Evolutionary conservation across 2,797 vertebrate species (phyloP).

Genomic region (Gadopsis bispinosus): DNA sequence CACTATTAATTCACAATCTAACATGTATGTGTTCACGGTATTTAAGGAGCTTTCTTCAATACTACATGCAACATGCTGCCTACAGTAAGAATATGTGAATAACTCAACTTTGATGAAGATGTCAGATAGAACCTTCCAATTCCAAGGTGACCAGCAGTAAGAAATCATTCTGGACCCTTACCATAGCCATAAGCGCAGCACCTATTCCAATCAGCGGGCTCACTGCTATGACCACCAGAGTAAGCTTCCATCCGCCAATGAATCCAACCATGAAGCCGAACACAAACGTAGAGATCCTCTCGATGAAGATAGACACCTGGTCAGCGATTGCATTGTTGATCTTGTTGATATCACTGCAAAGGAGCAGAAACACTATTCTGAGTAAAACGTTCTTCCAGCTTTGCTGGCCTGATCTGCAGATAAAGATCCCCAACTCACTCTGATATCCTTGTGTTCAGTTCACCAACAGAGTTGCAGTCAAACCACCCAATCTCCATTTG

Average conservation of each 20-base stretch:
- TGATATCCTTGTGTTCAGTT: conserved; percentile 88
- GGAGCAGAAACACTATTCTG: background rate
- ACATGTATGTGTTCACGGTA: too few relatives aligned
- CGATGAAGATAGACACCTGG: conserved; percentile 86
- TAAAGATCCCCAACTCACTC: conserved; percentile 78
- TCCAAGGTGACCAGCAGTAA: background rate
- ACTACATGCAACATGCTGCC: too few relatives aligned
- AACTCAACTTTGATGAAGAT: too few relatives aligned
- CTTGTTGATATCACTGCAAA: conserved; percentile 86
- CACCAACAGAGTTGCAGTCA: conserved; percentile 88
- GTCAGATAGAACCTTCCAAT: too few relatives aligned
- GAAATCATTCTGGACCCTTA: conserved; percentile 47
- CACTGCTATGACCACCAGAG: conserved; percentile 86
- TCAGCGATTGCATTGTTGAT: conserved; percentile 88
- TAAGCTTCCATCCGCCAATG: conserved; percentile 88
- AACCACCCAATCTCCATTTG: conserved; percentile 90
- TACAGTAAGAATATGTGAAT: too few relatives aligned
- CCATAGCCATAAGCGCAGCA: conserved; percentile 87
- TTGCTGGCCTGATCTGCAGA: background rate
- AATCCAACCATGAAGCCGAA: conserved; percentile 88
- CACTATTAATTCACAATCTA: too few relatives aligned
- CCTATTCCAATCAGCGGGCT: conserved; percentile 86
- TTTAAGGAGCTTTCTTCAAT: too few relatives aligned
- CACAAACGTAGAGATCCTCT: conserved; percentile 85
- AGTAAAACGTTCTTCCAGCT: background rate